Evolutionary conservation across 2,113 vertebrate genomes (phyloP).

Genomic region (Conger conger): DNA sequence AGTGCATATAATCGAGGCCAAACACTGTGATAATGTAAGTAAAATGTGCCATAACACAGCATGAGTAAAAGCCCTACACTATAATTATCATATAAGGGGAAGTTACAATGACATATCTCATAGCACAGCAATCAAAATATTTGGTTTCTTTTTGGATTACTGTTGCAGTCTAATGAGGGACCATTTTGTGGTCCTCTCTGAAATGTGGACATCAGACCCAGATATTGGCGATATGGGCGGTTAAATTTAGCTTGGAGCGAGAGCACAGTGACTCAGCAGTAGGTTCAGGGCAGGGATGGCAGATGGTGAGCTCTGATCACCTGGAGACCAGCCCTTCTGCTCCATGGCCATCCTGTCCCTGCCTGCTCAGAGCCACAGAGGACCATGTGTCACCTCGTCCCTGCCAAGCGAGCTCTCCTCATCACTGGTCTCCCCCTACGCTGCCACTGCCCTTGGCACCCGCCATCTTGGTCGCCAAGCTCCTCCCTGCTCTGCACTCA

Average conservation of each 20-base stretch:
- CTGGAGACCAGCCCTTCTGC: constrained; percentile 1
- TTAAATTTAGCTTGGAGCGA: neutral
- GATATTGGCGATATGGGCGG: neutral
- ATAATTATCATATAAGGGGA: too few relatives aligned
- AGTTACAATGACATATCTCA: too few relatives aligned
- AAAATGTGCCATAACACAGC: too few relatives aligned
- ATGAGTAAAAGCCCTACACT: too few relatives aligned
- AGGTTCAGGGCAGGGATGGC: neutral
- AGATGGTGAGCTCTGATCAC: neutral
- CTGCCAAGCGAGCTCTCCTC: neutral
- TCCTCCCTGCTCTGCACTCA: neutral
- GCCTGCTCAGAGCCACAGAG: neutral
- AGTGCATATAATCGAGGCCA: too few relatives aligned
- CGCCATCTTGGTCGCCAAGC: neutral
- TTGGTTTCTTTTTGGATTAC: too few relatives aligned
- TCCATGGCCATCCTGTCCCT: neutral
- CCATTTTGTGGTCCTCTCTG: too few relatives aligned
- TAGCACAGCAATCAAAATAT: too few relatives aligned
- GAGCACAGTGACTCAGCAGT: neutral
- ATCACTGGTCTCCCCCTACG: too few relatives aligned
- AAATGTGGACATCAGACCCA: neutral
- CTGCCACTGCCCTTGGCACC: neutral
- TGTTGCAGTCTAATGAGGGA: too few relatives aligned
- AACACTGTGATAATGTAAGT: too few relatives aligned
- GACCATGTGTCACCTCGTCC: neutral